These are phyloP conservation scores for Mesoclemmys tuberculata DNA, from an alignment of 2,113 vertebrate genomes.

Conservation along the genomic window DNA sequence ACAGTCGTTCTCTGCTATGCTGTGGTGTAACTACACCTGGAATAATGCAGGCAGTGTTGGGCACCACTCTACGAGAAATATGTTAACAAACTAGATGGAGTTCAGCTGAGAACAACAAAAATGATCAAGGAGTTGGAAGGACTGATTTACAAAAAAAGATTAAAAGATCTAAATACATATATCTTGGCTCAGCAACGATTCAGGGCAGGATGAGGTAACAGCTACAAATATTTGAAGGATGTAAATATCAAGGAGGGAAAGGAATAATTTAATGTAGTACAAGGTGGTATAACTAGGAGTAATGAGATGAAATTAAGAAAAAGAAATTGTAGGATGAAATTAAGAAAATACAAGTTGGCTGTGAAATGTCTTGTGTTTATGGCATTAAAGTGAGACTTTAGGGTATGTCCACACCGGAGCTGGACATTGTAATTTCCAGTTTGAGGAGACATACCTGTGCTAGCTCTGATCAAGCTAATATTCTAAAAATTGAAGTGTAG, in stretches of 20 bases:
- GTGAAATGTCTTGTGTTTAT: neutral
- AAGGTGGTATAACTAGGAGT: neutral
- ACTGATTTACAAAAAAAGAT: constrained; percentile 48
- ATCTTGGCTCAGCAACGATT: neutral
- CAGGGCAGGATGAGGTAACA: neutral
- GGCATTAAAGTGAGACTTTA: neutral
- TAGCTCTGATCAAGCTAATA: neutral
- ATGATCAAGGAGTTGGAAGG: neutral
- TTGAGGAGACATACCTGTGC: neutral
- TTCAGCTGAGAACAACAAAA: neutral
- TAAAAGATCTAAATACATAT: neutral
- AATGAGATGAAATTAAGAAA: neutral
- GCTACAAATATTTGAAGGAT: constrained; percentile 3
- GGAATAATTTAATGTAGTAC: neutral
- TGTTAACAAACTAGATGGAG: neutral
- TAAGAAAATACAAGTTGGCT: neutral
- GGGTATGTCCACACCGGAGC: neutral
- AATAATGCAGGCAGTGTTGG: neutral
- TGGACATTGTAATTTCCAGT: neutral
- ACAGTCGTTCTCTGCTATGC: neutral
- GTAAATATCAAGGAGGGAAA: constrained; percentile 1
- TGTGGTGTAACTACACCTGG: neutral
- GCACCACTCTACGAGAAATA: neutral
- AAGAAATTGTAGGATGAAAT: neutral
- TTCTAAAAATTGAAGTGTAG: neutral